Base-by-base conservation (phyloP, 2,113 vertebrate genomes). In the Acrocephalus arundinaceus region DNA sequence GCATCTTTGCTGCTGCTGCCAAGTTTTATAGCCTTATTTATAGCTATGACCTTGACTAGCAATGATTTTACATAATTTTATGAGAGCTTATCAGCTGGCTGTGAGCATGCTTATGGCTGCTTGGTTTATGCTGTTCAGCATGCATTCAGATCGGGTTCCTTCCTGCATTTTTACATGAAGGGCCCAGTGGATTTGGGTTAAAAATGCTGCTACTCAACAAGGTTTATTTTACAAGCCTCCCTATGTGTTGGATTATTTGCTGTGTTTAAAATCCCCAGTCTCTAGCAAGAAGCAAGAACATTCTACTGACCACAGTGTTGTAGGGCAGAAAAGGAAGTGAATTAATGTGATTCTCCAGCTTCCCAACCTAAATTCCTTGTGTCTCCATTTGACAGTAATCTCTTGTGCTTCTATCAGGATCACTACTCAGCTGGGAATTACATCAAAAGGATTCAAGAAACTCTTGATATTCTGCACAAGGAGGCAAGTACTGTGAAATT, bases 381-480 rank as follows among this genome's bases (percentile, higher is more conserved):
- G 28, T 87, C 37, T 49, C 6, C 13, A 57, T 57, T 67, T 58
- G 70, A 37, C 61, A 74, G 33, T 85, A 86, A 93, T 73, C 30
- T 81, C 57, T 91, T 75, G 39, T 84, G 10, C 85, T 94, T 96
- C 62, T 88, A 17, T 66, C 93, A 99, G 99, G 77, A 95, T 30
- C 94, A 97, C 79, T 98, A 98, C 96, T 99, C 99, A 71, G 80
- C 98, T 89, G 93, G 49, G 72, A 99, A 98, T 87, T 98, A 98
- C 90, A 79, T 74, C 28, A 48, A 15, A 35, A 98, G 95, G 80
- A 97, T 99, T 92, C 97, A 97, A 51, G 92, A 98, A 85, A 98
- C 99, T 82, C 97, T 99, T 97, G 99, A 99, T 91, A 94, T 98
- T 66, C 98, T 99, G 49, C 98, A 99, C 9, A 52, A 65, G 57